Evolutionary conservation across 2,797 vertebrate genomes (phyloP).

Genomic region (Crocidura indochinensis): DNA sequence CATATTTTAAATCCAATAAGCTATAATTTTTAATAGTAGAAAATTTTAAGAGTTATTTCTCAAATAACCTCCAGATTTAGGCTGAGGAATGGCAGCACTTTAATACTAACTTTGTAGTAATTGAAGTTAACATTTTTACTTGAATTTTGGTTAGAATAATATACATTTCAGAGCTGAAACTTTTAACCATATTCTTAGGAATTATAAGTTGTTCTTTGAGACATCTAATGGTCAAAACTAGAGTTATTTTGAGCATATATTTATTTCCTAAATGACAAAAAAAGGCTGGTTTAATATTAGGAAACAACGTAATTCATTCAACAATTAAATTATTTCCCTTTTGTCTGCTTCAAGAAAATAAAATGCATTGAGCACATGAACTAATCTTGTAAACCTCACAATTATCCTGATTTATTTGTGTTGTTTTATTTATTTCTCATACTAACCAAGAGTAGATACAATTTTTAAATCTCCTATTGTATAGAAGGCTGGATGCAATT

Average conservation of each 20-base stretch:
- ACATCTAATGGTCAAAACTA: background rate
- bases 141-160: constrained; percentile 14
- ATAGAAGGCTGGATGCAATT: background rate
- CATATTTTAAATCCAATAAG: background rate
- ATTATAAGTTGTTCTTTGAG: background rate
- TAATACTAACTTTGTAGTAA: constrained; percentile 14
- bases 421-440: constrained; percentile 70
- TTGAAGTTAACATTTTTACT: background rate
- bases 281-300: background rate
- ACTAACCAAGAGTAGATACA: background rate
- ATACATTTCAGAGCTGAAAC: background rate
- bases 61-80: constrained; percentile 32
- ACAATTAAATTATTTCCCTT: constrained; percentile 31
- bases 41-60: constrained; percentile 32
- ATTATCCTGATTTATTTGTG: constrained; percentile 57
- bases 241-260: background rate
- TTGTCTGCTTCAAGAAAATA: constrained; percentile 12
- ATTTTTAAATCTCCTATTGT: background rate
- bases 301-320: constrained; percentile 22
- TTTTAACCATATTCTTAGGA: background rate
- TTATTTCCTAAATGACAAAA: constrained; percentile 1
- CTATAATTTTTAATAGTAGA: background rate
- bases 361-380: constrained; percentile 9
- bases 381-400: constrained; percentile 46
- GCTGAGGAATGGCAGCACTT: background rate